Evolutionary conservation across 2,888 invertebrate genomes (phyloP), one percentile per base, ranked within the genome.

Genomic region (Hyalella azteca): DNA sequence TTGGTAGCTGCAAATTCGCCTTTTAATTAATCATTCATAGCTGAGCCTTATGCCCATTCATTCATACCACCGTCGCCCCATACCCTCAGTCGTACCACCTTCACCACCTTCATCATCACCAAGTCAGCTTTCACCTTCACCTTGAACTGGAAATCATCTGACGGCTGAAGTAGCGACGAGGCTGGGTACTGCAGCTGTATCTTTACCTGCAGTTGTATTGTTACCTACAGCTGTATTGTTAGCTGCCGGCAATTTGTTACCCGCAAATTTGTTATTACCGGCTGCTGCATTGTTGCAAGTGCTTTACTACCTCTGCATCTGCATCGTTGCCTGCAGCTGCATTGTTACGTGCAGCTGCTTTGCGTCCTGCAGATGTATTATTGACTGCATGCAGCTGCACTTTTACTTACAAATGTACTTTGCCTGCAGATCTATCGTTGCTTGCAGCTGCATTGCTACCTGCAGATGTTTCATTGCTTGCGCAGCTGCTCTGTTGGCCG

Each of bases 111-210:
- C 54, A 54, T 29, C 54, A 54, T 11, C 54, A 54, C 29, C 54
- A 26, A 22, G 54, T 29, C 60, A 29, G 19, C 60, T 60, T 60
- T 60, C 60, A 36, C 60, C 36, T 32, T 36, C 13, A 60, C 60
- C 60, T 60, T 60, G 60, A 60, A 60, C 60, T 60, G 60, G 60
- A 60, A 60, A 32, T 60, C 36, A 29, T 60, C 60, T 26, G 32
- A 36, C 15, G 36, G 11, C 3, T 29, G 32, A 15, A 36, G 60
- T 60, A 60, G 60, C 60, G 19, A 36, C 22, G 54, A 54, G 26
- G 54, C 54, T 54, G 54, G 54, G 54, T 54, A 54, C 60, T 60
- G 36, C 36, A 36, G 60, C 36, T 60, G 60, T 36, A 32, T 60
- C 36, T 11, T 29, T 60, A 19, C 60, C 36, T 60, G 36, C 60